A percentile compares a stretch with the other conserved stretches of the same genome.
Conservation (phyloP, 2,797 vertebrate species). For the Catostomus latipinnis region DNA sequence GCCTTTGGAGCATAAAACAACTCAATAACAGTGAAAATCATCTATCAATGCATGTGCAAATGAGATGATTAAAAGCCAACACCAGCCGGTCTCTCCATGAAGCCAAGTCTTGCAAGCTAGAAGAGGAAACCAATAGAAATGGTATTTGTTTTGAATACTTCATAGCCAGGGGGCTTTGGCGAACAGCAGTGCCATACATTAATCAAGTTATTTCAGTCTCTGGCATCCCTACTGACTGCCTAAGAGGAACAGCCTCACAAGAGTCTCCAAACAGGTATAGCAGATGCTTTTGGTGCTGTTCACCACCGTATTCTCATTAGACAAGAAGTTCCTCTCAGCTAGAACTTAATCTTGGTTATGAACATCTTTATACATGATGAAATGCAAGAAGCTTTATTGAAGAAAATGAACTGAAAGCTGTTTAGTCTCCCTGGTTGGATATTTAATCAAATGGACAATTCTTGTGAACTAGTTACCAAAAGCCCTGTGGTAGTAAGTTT, state of each 20-base stretch:
- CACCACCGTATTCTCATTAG: constrained; percentile 20
- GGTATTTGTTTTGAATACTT: constrained; percentile 43
- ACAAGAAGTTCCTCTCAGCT: neutral
- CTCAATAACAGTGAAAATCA: constrained; percentile 42
- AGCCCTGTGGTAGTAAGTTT: neutral
- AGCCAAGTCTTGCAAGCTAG: constrained; percentile 16
- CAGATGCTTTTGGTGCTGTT: constrained; percentile 20
- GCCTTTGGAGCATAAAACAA: constrained; percentile 11
- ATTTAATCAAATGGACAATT: constrained; percentile 1
- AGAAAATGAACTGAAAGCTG: constrained; percentile 4
- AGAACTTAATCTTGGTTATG: constrained; percentile 1
- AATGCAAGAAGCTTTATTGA: constrained; percentile 9
- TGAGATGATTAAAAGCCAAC: constrained; percentile 23
- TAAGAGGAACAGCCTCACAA: constrained; percentile 31
- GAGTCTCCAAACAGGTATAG: constrained; percentile 37
- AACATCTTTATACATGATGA: neutral
- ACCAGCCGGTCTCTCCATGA: neutral
- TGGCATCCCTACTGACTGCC: constrained; percentile 29
- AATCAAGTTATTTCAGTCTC: constrained; percentile 50
- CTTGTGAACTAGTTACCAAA: neutral
- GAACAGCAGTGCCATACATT: constrained; percentile 43
- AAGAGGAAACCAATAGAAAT: constrained; percentile 28
- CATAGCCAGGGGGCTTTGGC: constrained; percentile 23
- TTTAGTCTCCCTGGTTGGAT: neutral
- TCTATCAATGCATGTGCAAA: constrained; percentile 35